Evolutionary conservation across 2,888 invertebrate genomes (phyloP).

Genomic region (Drosophila flavopinicola): DNA sequence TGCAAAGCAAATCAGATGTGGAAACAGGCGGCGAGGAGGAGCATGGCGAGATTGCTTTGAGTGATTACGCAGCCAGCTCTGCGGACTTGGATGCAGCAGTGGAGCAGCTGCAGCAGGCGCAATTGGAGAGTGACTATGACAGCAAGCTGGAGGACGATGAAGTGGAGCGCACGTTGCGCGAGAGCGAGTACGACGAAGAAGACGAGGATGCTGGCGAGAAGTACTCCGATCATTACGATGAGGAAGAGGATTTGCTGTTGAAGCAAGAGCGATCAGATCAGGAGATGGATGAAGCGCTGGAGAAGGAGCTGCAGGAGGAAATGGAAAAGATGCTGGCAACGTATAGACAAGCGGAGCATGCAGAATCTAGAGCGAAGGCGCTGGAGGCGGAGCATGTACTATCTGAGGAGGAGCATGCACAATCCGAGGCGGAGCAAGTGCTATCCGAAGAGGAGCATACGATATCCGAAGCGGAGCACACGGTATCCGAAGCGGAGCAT

Average conservation of each 20-base stretch:
- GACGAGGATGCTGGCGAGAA: constrained; percentile 59
- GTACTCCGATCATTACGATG: constrained; percentile 61
- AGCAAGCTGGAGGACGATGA: constrained; percentile 72
- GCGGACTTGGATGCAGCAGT: constrained; percentile 80
- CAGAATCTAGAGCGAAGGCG: constrained; percentile 22
- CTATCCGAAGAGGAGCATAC: constrained; percentile 48
- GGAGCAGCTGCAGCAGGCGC: constrained; percentile 66
- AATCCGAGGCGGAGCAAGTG: constrained; percentile 28
- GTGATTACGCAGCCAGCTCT: constrained; percentile 80
- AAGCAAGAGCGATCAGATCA: constrained; percentile 55
- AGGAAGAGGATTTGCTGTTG: constrained; percentile 47
- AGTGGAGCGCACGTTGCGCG: constrained; percentile 72
- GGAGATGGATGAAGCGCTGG: constrained; percentile 67
- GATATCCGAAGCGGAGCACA: constrained; percentile 7
- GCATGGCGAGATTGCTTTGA: constrained; percentile 53
- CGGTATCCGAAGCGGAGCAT: constrained; percentile 10
- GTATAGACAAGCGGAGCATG: constrained; percentile 44
- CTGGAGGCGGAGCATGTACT: constrained; percentile 41
- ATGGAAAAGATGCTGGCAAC: constrained; percentile 70
- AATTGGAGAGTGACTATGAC: constrained; percentile 63
- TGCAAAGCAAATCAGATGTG: constrained; percentile 81
- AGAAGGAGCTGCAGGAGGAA: constrained; percentile 70
- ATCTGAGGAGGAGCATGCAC: constrained; percentile 20
- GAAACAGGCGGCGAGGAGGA: constrained; percentile 82
- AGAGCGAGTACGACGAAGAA: constrained; percentile 74